Base-by-base conservation (phyloP, 2,797 vertebrate genomes). In the Yasuhikotakia modesta region DNA sequence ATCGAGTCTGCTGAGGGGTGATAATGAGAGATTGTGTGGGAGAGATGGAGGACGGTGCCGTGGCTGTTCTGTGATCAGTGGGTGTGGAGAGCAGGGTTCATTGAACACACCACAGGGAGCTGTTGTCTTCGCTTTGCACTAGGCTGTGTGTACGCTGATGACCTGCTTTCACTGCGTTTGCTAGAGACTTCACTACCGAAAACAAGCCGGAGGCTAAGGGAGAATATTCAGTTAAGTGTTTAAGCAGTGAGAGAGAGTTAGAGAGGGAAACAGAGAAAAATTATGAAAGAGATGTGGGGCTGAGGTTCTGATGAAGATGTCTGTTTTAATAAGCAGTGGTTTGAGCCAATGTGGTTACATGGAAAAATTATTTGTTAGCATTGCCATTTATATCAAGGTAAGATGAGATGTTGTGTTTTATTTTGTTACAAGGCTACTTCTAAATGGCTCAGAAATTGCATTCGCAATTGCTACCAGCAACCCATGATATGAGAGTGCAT, bases 11-110 rank as follows among this genome's bases (percentile, higher is more conserved):
- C 43, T 50, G 71, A 80, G 71, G 66, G 67, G 70, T 48, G 79
- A 80, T 82, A 82, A 82, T 76, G 64, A 85, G 80, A 69, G 74
- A 80, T 80, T 80, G 66, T 80, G 70, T 57, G 50, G 65, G 67
- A 63, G 70, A 84, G 83, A 80, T 65, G 21, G 65, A 69, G 55
- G 32, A 65, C 22, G 17, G 45, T 43, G 46, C 70, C 39, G 8
- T 43, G 39, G 39, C 39, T 74, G 30, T 70, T 72, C 74, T 72
- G 71, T 79, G 78, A 84, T 63, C 61, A 55, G 68, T 30, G 80
- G 81, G 57, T 65, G 66, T 22, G 50, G 53, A 72, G 74, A 65
- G 76, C 75, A 76, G 72, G 75, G 81, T 76, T 81, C 81, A 81
- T 79, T 81, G 79, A 70, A 67, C 60, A 61, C 52, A 35, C 69